Conservation (phyloP, 2,797 vertebrate genomes). For the Varecia variegata region DNA sequence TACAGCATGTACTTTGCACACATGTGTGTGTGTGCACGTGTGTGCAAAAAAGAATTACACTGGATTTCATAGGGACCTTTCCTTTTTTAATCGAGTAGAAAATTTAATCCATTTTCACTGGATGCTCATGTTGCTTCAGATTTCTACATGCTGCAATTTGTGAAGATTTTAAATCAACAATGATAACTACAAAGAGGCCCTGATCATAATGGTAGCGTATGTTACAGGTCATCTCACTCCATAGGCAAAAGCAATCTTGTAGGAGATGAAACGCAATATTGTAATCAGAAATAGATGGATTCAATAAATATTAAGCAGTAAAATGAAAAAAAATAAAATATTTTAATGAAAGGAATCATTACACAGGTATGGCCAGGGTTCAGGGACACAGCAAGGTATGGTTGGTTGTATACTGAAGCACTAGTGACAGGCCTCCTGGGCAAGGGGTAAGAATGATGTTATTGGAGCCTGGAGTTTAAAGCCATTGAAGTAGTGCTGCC, state of each 20-base stretch:
- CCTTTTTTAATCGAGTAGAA: background rate
- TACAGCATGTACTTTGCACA: no score
- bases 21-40: background rate
- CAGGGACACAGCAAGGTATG: background rate
- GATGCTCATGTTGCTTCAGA: constrained; percentile 34
- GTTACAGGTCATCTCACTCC: background rate
- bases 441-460: background rate
- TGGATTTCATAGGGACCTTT: constrained; percentile 27
- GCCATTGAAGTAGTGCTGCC: background rate
- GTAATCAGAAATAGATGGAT: constrained; percentile 47
- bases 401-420: fast-evolving
- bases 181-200: background rate
- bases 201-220: background rate
- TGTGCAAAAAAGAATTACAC: background rate
- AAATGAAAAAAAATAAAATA: background rate
- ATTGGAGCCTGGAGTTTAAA: background rate
- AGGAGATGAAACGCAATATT: background rate
- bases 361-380: background rate
- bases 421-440: background rate
- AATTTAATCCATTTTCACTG: background rate
- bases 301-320: constrained; percentile 29
- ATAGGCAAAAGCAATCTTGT: background rate
- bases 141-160: background rate
- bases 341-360: background rate
- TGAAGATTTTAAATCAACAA: constrained; percentile 52